Evolutionary conservation across 2,888 invertebrate species (phyloP), one percentile per base, ranked within the genome.

Genomic region (Phymatocera aterrima): DNA sequence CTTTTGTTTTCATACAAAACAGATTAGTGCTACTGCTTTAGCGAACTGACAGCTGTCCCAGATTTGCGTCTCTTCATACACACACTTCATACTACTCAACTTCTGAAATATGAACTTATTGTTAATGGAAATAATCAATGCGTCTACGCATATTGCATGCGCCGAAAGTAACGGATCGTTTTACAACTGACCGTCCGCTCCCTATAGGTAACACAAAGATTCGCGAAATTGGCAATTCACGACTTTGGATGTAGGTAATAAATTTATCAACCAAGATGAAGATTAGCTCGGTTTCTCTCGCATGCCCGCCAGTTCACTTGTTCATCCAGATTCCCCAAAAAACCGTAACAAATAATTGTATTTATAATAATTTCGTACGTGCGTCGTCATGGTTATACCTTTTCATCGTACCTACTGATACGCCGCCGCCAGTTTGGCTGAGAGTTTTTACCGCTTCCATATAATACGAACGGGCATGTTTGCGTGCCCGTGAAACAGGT

Each of bases 1-100:
- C 40, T 75, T 57, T 57, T 75, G 75, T 75, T 75, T 57, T 75
- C 60, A 75, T 54, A 60, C 54, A 75, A 75, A 75, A 75, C 57
- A 75, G 60, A 75, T 75, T 75, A 75, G 75, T 57, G 57, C 40
- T 57, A 24, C 75, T 75, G 24, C 24, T 40, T 75, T 48, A 54
- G 40, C 75, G 21, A 43, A 28, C 28, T 75, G 75, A 75, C 75
- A 75, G 75, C 75, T 75, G 75, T n/a, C 57, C 75, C 57, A 75
- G 54, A 75, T 75, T 57, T 57, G 46, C 40, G 21, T 51, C 10
- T 51, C 68, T 24, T 15, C 4, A 3, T 34, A 72, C 18, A 18
- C 21, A 34, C 12, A n/a, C 68, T 24, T 15, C 4, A 3, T 34
- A 72, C 18, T 8, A 10, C n/a, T n/a, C 5, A 18, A 3, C 51